Evolutionary conservation across 2,888 invertebrate genomes (phyloP).

Genomic region (Eupithecia abbreviata): DNA sequence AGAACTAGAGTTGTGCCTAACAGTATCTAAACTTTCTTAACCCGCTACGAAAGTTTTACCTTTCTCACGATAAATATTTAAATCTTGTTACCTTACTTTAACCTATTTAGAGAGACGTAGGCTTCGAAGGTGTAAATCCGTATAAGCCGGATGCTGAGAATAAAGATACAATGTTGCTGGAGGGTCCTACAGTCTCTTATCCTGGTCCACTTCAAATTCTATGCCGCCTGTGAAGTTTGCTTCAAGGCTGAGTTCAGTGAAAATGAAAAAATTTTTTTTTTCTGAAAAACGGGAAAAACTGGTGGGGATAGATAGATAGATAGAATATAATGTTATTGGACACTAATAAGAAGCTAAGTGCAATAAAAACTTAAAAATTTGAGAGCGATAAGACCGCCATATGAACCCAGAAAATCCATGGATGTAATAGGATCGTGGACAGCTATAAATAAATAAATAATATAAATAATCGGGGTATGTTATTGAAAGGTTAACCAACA

Average conservation of each 20-base stretch:
- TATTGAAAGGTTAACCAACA: no score
- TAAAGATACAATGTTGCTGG: conserved; percentile 10
- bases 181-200: conserved; percentile 1
- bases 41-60: neutral
- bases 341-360: no score
- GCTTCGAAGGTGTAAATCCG: conserved; percentile 9
- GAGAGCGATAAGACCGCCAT: no score
- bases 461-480: no score
- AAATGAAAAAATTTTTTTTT: no score
- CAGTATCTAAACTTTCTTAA: neutral
- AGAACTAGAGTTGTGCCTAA: no score
- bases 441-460: no score
- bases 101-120: neutral
- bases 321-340: no score
- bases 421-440: no score
- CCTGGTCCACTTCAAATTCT: conserved; percentile 19
- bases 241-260: neutral
- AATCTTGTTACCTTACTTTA: neutral
- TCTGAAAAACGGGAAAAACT: neutral
- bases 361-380: no score
- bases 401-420: no score
- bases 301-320: no score
- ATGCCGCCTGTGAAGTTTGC: conserved; percentile 8
- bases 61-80: neutral
- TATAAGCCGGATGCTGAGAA: conserved; percentile 22